Percentiles rank a stretch among this genome's conserved stretches.
Conservation (phyloP, 2,888 invertebrate species). For the Drosophila heteroneura region DNA sequence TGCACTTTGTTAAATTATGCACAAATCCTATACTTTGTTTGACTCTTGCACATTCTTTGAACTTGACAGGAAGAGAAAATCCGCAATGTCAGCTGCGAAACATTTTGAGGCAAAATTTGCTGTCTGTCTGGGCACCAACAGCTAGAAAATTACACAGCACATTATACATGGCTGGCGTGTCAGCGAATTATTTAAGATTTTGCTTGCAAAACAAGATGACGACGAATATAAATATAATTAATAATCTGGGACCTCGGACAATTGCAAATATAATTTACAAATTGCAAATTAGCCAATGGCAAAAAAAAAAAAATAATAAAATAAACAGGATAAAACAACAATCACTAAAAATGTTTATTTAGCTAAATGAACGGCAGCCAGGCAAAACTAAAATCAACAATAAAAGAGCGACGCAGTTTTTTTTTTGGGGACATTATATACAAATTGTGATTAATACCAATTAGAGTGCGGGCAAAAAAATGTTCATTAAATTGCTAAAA, state of each 20-base stretch:
- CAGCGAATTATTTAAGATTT: constrained; percentile 20
- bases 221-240: constrained; percentile 49
- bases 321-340: background rate
- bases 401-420: constrained; percentile 9
- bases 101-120: constrained; percentile 9
- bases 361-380: constrained; percentile 16
- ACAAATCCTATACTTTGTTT: constrained; percentile 16
- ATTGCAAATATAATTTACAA: constrained; percentile 49
- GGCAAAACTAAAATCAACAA: constrained; percentile 49
- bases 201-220: constrained; percentile 14
- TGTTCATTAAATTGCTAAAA: background rate
- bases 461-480: background rate
- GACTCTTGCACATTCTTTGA: constrained; percentile 11
- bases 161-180: constrained; percentile 22
- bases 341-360: constrained; percentile 23
- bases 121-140: background rate
- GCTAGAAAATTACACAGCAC: constrained; percentile 28
- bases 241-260: constrained; percentile 49
- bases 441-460: constrained; percentile 29
- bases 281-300: constrained; percentile 11
- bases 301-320: background rate
- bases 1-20: constrained; percentile 9
- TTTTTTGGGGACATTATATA: constrained; percentile 22
- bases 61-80: constrained; percentile 15
- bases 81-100: constrained; percentile 6